These are phyloP conservation scores for Phalloptychus januarius DNA, from an alignment of 2,797 vertebrate genomes.

Conservation along the genomic window DNA sequence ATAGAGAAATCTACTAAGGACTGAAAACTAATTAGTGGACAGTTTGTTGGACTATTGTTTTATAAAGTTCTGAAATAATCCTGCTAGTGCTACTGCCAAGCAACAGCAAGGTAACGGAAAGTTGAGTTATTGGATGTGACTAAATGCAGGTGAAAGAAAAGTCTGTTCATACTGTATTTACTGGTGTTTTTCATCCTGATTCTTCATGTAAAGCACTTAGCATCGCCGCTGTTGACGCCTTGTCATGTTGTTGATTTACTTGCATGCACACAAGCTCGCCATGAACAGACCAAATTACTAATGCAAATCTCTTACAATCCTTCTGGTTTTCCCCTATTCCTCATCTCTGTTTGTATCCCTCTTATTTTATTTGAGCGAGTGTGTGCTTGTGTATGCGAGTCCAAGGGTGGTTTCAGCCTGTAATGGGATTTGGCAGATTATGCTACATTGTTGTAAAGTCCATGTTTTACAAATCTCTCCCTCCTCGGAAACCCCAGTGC, in stretches of 20 bases:
- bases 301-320: not conserved
- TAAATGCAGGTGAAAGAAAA: no score
- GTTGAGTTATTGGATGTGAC: not conserved
- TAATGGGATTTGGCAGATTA: slow-evolving; percentile 77
- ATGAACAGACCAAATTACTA: slow-evolving; percentile 1
- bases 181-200: not conserved
- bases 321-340: not conserved
- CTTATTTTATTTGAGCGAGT: slow-evolving; percentile 15
- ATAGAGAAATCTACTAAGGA: not conserved
- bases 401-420: slow-evolving; percentile 49
- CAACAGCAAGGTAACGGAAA: not conserved
- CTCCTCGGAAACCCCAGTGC: slow-evolving; percentile 49
- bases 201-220: not conserved
- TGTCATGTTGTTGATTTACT: not conserved
- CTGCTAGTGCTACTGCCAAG: not conserved
- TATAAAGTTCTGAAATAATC: not conserved
- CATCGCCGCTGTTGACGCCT: not conserved
- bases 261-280: not conserved
- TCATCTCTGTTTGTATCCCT: not conserved
- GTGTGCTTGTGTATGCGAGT: slow-evolving; percentile 41
- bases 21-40: not conserved
- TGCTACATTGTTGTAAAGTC: slow-evolving; percentile 73
- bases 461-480: slow-evolving; percentile 75
- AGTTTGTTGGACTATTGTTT: no score
- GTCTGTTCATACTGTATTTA: not conserved